A percentile compares a stretch with the other conserved stretches of the same genome.
Evolutionary conservation across 2,797 vertebrate genomes (phyloP).

Genomic region (Pteropus rufus): DNA sequence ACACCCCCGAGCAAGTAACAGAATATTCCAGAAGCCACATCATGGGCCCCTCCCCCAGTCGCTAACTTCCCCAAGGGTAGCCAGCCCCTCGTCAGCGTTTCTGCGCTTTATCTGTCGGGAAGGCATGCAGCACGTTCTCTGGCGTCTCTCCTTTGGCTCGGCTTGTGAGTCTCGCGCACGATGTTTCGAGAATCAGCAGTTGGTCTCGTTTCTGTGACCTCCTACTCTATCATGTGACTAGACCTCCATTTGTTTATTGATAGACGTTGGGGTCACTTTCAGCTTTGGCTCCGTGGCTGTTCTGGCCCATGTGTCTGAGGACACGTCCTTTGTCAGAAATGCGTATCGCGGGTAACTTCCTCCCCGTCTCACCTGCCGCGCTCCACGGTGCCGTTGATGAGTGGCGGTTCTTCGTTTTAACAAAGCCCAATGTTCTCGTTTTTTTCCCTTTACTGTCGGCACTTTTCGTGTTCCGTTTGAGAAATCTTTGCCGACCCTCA

Average conservation of each 20-base stretch:
- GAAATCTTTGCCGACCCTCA: neutral
- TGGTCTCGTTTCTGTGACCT: too few relatives aligned
- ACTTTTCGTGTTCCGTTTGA: neutral
- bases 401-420: neutral
- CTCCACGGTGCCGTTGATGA: neutral
- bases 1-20: neutral
- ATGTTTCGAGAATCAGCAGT: accelerated
- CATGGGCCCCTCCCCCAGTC: too few relatives aligned
- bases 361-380: neutral
- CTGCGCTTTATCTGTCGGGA: accelerated
- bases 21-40: neutral
- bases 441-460: neutral
- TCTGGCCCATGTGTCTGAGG: accelerated
- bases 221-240: accelerated
- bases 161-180: accelerated
- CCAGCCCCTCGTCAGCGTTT: too few relatives aligned
- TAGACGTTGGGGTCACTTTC: neutral
- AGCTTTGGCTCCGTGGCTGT: neutral
- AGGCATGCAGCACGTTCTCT: accelerated
- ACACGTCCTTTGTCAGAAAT: neutral
- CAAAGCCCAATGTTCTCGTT: neutral
- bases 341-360: neutral
- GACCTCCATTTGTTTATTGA: too few relatives aligned
- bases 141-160: too few relatives aligned
- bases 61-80: too few relatives aligned